Base-by-base conservation (phyloP, 2,797 vertebrate genomes). In the Garrulus glandarius region DNA sequence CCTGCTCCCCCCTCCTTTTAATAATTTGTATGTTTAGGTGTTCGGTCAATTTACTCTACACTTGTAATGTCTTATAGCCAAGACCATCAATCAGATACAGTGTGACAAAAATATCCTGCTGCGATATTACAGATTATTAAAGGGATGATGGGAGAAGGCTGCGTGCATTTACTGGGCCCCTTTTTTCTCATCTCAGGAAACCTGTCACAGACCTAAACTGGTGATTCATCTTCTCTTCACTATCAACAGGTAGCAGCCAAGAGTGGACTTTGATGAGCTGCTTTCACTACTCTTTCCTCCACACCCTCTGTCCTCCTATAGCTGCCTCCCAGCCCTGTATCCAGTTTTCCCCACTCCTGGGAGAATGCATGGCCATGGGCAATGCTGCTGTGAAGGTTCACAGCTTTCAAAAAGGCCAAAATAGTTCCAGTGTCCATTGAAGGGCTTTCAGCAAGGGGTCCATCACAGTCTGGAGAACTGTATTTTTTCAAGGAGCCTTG, bases 1-100 rank as follows among this genome's bases (percentile, higher is more conserved):
- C 96, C 91, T 39, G 10, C 91, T 96, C 83, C 98, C 98, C 65
- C 98, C 98, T 98, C 98, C 98, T 99, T 99, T 99, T 99, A 99
- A 99, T 99, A 98, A 99, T 99, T 99, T 99, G 98, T 99, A 98
- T 99, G 98, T 99, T 99, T 99, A 98, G 98, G 98, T 99, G 98
- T 98, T 99, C 97, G 97, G 98, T 98, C 98, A 98, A 98, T 99
- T 98, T 98, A 97, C 98, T 97, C 97, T 96, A 97, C 97, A 95
- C 98, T 98, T 98, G 98, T 98, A 98, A 98, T 96, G 98, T 98
- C 98, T 98, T 97, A 98, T 98, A 97, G 96, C 90, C 94, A 94
- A 98, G 97, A 96, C 97, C 98, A 99, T 99, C 98, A 98, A 99
- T 99, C 99, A 99, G 97, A 97, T 95, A 92, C 59, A 7, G 92